Evolutionary conservation across 2,113 vertebrate genomes (phyloP).

Genomic region (Gallinago jamesoni): DNA sequence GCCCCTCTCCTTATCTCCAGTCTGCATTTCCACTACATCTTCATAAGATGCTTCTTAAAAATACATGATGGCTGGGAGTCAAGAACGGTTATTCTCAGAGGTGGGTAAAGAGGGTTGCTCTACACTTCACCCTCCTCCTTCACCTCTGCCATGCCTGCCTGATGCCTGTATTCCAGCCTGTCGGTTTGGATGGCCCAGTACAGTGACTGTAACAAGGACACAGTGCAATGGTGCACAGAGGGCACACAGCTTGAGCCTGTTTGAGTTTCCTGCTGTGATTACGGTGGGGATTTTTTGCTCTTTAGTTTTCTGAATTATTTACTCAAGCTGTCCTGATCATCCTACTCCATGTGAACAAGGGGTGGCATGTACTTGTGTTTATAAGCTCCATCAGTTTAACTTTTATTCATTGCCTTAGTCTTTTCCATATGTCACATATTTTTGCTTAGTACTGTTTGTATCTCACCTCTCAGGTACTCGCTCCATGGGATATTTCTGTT

Average conservation of each 20-base stretch:
- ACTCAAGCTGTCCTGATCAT: background rate
- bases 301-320: background rate
- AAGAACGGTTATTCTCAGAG: background rate
- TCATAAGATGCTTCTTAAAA: background rate
- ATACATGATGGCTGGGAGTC: background rate
- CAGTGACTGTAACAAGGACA: background rate
- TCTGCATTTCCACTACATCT: background rate
- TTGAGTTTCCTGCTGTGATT: background rate
- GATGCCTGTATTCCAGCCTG: background rate
- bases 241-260: background rate
- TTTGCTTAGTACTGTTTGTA: background rate
- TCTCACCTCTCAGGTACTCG: background rate
- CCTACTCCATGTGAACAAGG: background rate
- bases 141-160: background rate
- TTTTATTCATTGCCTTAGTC: background rate
- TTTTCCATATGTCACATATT: background rate
- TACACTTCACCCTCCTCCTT: background rate
- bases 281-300: background rate
- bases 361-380: background rate
- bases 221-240: background rate
- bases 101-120: background rate
- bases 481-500: background rate
- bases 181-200: background rate
- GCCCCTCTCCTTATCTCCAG: background rate
- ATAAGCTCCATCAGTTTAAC: background rate